A percentile compares a stretch with the other conserved stretches of the same genome.
phyloP scores from a whole-genome alignment of 2,113 vertebrate genomes.

The Smithornis capensis region DNA sequence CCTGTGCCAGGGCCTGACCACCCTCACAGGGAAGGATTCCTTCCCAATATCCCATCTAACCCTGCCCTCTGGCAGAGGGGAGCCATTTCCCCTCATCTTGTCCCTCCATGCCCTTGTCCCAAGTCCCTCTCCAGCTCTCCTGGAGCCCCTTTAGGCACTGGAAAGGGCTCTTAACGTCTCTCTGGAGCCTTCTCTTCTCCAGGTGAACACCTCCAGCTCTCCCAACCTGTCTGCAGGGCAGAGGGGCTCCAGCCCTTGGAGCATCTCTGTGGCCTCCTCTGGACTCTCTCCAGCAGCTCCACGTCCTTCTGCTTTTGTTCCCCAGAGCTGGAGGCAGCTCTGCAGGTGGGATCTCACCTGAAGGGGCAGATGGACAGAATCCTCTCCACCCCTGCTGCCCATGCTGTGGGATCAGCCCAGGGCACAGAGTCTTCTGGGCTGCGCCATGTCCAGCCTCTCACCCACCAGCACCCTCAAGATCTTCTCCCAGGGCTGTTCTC shows the following conservation, averaged over 20 bases:
- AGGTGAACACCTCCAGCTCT: too few relatives aligned
- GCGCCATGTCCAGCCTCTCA: fast-evolving
- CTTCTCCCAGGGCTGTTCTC: background rate
- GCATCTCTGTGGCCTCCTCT: background rate
- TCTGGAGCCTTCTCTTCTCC: too few relatives aligned
- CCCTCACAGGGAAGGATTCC: too few relatives aligned
- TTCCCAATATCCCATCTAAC: too few relatives aligned
- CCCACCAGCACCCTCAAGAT: background rate
- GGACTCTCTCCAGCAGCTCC: background rate
- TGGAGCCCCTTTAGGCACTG: too few relatives aligned
- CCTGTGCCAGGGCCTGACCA: too few relatives aligned
- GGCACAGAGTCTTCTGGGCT: background rate
- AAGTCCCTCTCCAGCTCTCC: too few relatives aligned
- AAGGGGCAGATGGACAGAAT: background rate
- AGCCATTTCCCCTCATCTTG: too few relatives aligned
- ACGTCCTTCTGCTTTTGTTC: fast-evolving
- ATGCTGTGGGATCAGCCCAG: background rate
- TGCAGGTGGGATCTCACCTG: background rate
- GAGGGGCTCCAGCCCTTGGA: background rate
- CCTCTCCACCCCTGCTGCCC: background rate
- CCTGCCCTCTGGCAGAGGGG: too few relatives aligned
- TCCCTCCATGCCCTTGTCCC: too few relatives aligned
- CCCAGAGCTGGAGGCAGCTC: background rate
- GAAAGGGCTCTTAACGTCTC: too few relatives aligned
- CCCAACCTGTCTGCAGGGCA: background rate